Evolutionary conservation across 1,140 invertebrate genomes (phyloP), one percentile per base, ranked within the genome.

Genomic region (Choristoneura fumiferana): DNA sequence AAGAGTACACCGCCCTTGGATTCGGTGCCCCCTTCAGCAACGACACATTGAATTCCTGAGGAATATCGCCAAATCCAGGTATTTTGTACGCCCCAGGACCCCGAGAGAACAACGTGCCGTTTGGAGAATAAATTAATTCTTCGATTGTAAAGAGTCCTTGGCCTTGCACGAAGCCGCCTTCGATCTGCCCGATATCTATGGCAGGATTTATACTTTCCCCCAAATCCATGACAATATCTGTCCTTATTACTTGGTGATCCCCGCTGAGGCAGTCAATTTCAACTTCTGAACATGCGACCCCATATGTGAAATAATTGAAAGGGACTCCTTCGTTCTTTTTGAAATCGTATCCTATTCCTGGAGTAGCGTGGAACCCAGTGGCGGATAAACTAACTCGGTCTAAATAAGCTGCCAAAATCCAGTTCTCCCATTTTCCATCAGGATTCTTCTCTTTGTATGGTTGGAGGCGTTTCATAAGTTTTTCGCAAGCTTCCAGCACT

Each of bases 211-310:
- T 86, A 89, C 96, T 98, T 59, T 96, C 93, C 13, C 92, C 93
- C 54, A 98, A 91, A 89, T 99, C 98, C 97, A 98, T 98, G 0
- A 99, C 96, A 69, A 99, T 98, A 73, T 99, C 96, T 1, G 95
- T 96, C 77, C 94, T 92, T 40, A 97, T 76, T 5, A 98, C 94
- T 87, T 95, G 92, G 81, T 97, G 96, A 76, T 97, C 96, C 39
- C 96, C 96, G 29, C 95, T 97, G 0, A 98, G 89, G 73, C 95
- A 96, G 84, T 98, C 96, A 49, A 97, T 93, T 92, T 97, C 95
- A 8, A 97, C 96, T 84, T 95, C 95, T 0, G 94, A 92, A 70
- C 93, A 93, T 10, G 94, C 95, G 4, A 92, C 94, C 0, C 96
- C 96, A 78, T 93, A 96, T 0, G 95, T 95, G 69, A 92, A 97